Percentiles rank a stretch among this genome's conserved stretches.
Evolutionary conservation across 2,888 invertebrate genomes (phyloP).

Genomic region (Campoplex capitator): DNA sequence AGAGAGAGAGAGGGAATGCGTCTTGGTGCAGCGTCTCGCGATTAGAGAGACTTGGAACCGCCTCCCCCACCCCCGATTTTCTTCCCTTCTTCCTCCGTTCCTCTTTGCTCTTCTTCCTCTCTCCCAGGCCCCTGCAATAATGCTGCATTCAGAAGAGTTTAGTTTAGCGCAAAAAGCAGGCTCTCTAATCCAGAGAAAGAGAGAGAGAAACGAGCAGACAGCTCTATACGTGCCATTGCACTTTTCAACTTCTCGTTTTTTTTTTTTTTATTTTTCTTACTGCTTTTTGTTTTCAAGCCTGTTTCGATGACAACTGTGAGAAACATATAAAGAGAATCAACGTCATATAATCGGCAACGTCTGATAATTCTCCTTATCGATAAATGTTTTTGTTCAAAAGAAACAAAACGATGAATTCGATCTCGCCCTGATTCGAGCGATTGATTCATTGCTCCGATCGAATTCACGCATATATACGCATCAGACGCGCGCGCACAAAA

Average conservation of each 20-base stretch:
- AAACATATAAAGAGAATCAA: no score
- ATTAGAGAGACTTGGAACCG: conserved; percentile 66
- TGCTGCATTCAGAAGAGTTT: conserved; percentile 32
- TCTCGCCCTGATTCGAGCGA: no score
- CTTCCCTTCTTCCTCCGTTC: background rate
- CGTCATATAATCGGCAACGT: no score
- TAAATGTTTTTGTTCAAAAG: no score
- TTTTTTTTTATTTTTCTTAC: background rate
- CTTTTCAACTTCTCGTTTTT: background rate
- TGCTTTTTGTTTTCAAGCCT: background rate
- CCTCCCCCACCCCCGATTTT: conserved; percentile 7
- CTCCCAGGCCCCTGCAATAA: conserved; percentile 9
- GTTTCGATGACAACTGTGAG: no score
- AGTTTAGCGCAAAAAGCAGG: conserved; percentile 7
- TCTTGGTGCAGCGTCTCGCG: conserved; percentile 52
- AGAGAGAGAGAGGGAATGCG: conserved; percentile 22
- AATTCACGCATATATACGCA: background rate
- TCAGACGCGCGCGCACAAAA: background rate
- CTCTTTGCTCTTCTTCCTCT: background rate
- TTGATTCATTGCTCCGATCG: no score
- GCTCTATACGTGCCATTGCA: conserved; percentile 69
- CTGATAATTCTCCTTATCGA: no score
- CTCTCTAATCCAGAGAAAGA: background rate
- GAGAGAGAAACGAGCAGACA: conserved; percentile 67
- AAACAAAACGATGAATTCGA: no score